A percentile compares a stretch with the other conserved stretches of the same genome.
Evolutionary conservation across 1,140 invertebrate genomes (phyloP).

Genomic region (Calliopsis andreniformis): DNA sequence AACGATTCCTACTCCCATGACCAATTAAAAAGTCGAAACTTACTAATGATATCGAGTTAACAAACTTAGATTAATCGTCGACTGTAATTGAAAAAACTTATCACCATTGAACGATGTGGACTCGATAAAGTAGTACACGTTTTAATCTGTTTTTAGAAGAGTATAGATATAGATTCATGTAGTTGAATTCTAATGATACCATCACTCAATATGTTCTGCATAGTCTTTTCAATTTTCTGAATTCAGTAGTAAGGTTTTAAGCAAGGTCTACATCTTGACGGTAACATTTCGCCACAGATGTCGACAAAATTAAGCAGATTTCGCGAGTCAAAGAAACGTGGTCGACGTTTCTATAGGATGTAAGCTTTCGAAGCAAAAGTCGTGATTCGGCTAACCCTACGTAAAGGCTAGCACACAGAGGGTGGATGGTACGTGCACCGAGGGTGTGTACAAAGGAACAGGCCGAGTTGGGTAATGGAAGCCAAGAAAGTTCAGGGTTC

Average conservation of each 20-base stretch:
- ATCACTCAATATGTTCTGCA: too few species aligned
- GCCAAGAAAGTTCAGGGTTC: constrained; percentile 70
- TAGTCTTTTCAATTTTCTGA: too few species aligned
- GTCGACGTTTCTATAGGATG: background rate
- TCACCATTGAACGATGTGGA: background rate
- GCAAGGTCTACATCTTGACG: background rate
- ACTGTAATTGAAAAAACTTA: background rate
- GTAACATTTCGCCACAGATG: too few species aligned
- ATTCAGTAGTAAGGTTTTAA: background rate
- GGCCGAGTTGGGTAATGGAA: constrained; percentile 68
- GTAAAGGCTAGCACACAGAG: background rate
- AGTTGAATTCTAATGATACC: too few species aligned
- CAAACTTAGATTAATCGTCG: constrained; percentile 1
- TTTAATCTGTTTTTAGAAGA: background rate
- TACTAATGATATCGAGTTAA: background rate
- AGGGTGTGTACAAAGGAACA: constrained; percentile 29
- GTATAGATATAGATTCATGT: too few species aligned
- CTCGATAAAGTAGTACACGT: background rate
- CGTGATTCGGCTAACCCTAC: constrained; percentile 33
- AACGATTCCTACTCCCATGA: background rate
- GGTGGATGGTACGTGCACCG: constrained; percentile 5
- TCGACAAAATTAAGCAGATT: constrained; percentile 7
- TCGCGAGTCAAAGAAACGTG: background rate
- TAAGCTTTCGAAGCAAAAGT: constrained; percentile 6
- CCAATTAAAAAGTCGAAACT: constrained; percentile 31